A percentile compares a stretch with the other conserved stretches of the same genome.
These are phyloP conservation scores for Blera fallax DNA, from an alignment of 2,888 invertebrate genomes.

Conservation along the genomic window DNA sequence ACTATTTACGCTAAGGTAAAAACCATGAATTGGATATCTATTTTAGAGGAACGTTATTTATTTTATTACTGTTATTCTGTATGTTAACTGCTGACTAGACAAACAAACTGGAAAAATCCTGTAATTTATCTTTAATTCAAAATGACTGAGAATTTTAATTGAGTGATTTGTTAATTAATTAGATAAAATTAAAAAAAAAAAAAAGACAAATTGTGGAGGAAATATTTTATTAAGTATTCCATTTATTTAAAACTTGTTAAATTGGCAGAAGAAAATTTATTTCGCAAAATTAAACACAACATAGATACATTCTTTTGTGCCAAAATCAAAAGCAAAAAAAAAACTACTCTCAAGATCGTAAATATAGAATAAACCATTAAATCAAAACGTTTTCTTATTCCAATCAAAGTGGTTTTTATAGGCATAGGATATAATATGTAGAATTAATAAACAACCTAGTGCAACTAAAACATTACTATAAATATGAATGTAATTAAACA, in stretches of 20 bases:
- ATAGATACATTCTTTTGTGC: slow-evolving; percentile 21
- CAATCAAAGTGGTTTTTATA: slow-evolving; percentile 49
- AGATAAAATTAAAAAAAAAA: not conserved
- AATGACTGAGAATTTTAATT: slow-evolving; percentile 39
- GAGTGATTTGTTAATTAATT: slow-evolving; percentile 4
- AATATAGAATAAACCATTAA: slow-evolving; percentile 34
- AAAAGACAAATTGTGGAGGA: not conserved
- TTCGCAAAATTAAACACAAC: not conserved
- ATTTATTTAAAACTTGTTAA: not conserved
- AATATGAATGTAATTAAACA: slow-evolving; percentile 66
- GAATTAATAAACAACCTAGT: slow-evolving; percentile 51
- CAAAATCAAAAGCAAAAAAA: slow-evolving; percentile 23
- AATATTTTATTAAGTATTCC: not conserved
- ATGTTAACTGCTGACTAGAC: not conserved
- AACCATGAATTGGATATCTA: not conserved
- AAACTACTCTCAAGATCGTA: slow-evolving; percentile 19
- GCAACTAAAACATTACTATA: slow-evolving; percentile 49
- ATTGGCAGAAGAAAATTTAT: not conserved
- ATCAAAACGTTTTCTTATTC: slow-evolving; percentile 39
- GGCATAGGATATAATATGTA: slow-evolving; percentile 37
- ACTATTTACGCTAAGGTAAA: not conserved
- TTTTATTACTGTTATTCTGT: slow-evolving; percentile 4
- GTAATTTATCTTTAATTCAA: slow-evolving; percentile 18
- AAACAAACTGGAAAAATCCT: not conserved
- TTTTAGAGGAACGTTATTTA: not conserved